Conservation (phyloP, 2,797 vertebrate species). For the Notamacropus eugenii region DNA sequence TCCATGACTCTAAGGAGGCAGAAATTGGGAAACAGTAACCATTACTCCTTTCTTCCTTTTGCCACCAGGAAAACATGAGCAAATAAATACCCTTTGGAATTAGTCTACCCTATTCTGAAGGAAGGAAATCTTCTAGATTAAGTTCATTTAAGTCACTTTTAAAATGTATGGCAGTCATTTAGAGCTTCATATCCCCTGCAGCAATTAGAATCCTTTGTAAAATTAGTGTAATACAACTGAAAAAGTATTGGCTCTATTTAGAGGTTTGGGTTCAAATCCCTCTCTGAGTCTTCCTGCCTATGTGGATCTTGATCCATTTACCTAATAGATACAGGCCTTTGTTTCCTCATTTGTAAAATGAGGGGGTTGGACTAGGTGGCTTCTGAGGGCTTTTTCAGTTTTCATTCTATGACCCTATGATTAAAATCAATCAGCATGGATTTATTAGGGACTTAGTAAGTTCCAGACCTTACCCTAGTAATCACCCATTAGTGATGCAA, state of each 20-base stretch:
- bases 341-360: not conserved
- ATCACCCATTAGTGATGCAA: not conserved
- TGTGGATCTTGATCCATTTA: not conserved
- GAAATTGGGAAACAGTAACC: not conserved
- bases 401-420: not conserved
- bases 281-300: not conserved
- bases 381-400: not conserved
- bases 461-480: not conserved
- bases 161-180: not conserved
- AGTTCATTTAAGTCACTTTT: not conserved
- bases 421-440: not conserved
- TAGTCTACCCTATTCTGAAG: not conserved
- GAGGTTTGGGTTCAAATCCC: not conserved
- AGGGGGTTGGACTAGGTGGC: not conserved
- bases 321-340: not conserved
- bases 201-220: not conserved
- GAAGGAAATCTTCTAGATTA: not conserved
- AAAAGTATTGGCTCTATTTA: not conserved
- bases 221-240: not conserved
- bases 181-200: not conserved
- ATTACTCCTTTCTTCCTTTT: not conserved
- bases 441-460: not conserved
- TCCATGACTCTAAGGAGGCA: not conserved
- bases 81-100: not conserved
- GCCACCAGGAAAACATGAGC: not conserved